Percentiles rank a stretch among this genome's conserved stretches.
Conservation (phyloP, 2,113 vertebrate genomes). For the Octodon degus region DNA sequence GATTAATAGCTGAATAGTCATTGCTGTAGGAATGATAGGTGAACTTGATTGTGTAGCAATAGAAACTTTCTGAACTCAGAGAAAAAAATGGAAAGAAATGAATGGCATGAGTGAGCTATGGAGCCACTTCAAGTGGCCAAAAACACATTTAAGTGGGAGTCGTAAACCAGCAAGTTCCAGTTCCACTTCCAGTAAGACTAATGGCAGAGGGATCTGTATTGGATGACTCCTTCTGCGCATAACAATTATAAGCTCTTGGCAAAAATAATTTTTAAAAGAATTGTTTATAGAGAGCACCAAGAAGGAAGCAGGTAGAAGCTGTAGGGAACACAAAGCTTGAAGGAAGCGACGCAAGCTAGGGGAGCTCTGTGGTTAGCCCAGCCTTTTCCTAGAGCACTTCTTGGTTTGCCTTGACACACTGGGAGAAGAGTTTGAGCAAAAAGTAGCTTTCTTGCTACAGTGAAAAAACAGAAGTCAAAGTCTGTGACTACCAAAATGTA, state of each 20-base stretch:
- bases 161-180: background rate
- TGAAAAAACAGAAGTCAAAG: background rate
- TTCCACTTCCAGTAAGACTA: background rate
- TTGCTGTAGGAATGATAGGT: background rate
- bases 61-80: background rate
- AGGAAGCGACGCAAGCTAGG: background rate
- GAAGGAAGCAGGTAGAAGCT: conserved; percentile 2
- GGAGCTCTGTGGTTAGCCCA: background rate
- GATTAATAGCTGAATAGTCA: background rate
- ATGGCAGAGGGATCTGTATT: background rate
- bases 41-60: background rate
- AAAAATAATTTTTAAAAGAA: background rate
- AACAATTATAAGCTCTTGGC: background rate
- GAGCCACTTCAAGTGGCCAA: background rate
- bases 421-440: background rate
- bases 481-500: background rate
- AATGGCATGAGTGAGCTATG: background rate
- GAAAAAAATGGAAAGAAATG: background rate
- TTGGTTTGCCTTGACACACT: background rate
- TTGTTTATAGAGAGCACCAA: background rate
- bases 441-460: background rate
- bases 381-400: background rate
- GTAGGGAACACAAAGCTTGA: background rate
- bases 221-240: background rate
- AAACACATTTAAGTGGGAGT: background rate